Conservation (phyloP, 2,888 invertebrate genomes). For the Eupithecia insigniata region DNA sequence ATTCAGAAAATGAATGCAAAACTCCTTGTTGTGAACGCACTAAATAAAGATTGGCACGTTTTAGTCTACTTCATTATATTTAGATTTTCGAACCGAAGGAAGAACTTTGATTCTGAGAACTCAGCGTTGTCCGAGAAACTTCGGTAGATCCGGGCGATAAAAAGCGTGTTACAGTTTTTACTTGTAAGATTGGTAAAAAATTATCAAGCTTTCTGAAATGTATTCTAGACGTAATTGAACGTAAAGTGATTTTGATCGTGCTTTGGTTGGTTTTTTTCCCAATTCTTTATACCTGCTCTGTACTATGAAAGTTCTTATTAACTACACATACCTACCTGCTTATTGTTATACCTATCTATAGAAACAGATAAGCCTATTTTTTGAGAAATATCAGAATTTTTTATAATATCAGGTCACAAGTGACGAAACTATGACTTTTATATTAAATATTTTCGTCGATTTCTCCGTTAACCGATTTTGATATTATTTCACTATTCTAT, state of each 20-base stretch:
- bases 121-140: neutral
- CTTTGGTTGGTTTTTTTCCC: neutral
- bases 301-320: neutral
- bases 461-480: too few relatives aligned
- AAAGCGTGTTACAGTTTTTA: constrained; percentile 42
- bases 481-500: too few relatives aligned
- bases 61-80: neutral
- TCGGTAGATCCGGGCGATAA: constrained; percentile 42
- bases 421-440: too few relatives aligned
- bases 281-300: too few relatives aligned
- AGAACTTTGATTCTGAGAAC: constrained; percentile 33
- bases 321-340: neutral
- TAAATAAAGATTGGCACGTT: neutral
- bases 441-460: too few relatives aligned
- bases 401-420: too few relatives aligned
- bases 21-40: neutral
- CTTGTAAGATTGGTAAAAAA: neutral
- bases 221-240: neutral
- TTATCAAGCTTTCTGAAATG: neutral
- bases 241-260: neutral
- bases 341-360: neutral
- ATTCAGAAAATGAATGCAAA: neutral
- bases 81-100: neutral
- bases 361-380: neutral
- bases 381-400: too few relatives aligned